Base-by-base conservation (phyloP, 2,888 invertebrate genomes). In the Aphelenchoides bicaudatus region DNA sequence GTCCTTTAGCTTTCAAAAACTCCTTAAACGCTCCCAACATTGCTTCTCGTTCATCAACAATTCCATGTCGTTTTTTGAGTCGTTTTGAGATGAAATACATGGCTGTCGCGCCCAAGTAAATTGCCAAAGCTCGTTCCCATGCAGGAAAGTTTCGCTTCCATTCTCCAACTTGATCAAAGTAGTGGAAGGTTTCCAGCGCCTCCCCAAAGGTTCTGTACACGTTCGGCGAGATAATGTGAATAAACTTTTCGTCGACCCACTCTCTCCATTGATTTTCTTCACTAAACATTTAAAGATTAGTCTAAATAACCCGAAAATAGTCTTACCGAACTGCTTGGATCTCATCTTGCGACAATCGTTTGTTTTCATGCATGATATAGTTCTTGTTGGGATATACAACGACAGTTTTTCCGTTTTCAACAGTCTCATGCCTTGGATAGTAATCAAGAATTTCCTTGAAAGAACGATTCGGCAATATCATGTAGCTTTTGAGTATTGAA, bases 151-250 rank as follows among this genome's bases (percentile, higher is more conserved):
- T 85, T 57, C 88, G 85, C 57, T 88, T 86, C 96, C 96, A 98
- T 62, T 89, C 87, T 0, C 94, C 96, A 8, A 87, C 88, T 82
- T 84, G 84, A 3, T 91, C 89, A 81, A 96, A 96, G 88, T 92
- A 91, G 67, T 87, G 86, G 81, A 98, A 96, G 0, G 96, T 89
- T 79, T 91, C 87, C 23, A 91, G 80, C 0, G 96, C 86, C 82
- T 98, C 96, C 0, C 83, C 81, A 0, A 85, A 81, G 0, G 89
- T 89, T 58, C 93, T 86, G 79, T 98, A 98, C 29, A 94, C 91
- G 81, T 98, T 98, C 0, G 98, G 98, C 0, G 96, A 94, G 31
- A 98, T 83, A 0, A 87, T 86, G 79, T 94, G 96, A 0, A 98
- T 92, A 1, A 94, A 84, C 38, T 87, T 31, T 49, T 86, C 85